These are phyloP conservation scores for Alosa sapidissima DNA, from an alignment of 2,797 vertebrate species.

Conservation along the genomic window DNA sequence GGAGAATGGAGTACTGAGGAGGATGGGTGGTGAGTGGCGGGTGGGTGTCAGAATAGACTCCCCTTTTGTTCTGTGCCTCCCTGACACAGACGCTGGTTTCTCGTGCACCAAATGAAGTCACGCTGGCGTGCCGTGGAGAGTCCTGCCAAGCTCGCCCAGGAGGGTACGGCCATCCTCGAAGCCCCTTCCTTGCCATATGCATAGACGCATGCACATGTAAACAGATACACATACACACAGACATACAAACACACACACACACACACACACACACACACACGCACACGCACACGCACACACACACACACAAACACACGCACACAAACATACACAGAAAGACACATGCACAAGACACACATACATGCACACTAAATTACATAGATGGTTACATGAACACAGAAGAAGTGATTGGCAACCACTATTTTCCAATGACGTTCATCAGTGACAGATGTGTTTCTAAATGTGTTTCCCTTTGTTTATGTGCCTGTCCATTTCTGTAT, in stretches of 20 bases:
- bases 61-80: slow-evolving; percentile 14
- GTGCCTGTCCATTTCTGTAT: not conserved
- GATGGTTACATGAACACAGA: too few relatives aligned
- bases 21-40: not conserved
- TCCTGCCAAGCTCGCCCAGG: not conserved
- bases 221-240: not conserved
- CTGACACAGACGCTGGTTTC: slow-evolving; percentile 1
- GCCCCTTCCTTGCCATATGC: not conserved
- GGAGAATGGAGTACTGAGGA: not conserved
- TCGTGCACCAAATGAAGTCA: slow-evolving; percentile 12
- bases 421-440: not conserved
- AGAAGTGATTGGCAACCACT: not conserved
- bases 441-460: too few relatives aligned
- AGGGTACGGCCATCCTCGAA: slow-evolving; percentile 15
- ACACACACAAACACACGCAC: too few relatives aligned
- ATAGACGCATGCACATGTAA: not conserved
- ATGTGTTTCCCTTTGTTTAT: too few relatives aligned
- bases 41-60: not conserved
- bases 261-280: too few relatives aligned
- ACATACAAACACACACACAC: not conserved
- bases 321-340: too few relatives aligned
- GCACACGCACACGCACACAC: too few relatives aligned
- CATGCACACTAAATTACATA: too few relatives aligned
- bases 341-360: too few relatives aligned
- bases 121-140: not conserved